Conservation (phyloP, 1,140 invertebrate species). For the Cotesia typhae region DNA sequence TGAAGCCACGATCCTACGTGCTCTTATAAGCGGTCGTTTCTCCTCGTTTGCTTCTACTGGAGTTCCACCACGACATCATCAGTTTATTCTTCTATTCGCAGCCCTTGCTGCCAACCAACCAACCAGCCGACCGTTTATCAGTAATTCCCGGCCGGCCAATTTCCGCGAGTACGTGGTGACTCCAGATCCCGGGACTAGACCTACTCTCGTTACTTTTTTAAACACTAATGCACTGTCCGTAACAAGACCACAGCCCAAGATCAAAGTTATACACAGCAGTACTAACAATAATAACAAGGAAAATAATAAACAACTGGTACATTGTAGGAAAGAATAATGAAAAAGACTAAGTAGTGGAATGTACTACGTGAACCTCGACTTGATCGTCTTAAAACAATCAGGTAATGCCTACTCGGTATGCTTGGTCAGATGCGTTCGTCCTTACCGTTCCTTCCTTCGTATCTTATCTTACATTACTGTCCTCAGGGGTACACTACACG, state of each 20-base stretch:
- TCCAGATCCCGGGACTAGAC: not conserved
- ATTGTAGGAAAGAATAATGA: not conserved
- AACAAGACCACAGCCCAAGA: constrained; percentile 35
- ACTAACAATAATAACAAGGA: too few species aligned
- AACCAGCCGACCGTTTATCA: constrained; percentile 42
- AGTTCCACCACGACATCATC: constrained; percentile 22
- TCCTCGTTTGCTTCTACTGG: constrained; percentile 23
- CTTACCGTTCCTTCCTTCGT: constrained; percentile 56
- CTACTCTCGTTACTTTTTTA: too few species aligned
- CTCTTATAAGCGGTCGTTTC: constrained; percentile 11
- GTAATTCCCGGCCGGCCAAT: constrained; percentile 50
- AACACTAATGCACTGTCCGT: too few species aligned
- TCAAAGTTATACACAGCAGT: not conserved
- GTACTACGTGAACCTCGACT: not conserved
- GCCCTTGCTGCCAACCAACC: constrained; percentile 15
- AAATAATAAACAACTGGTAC: not conserved
- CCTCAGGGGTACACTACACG: too few species aligned
- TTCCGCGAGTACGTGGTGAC: constrained; percentile 41
- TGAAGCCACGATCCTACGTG: constrained; percentile 40
- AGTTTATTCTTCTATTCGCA: too few species aligned
- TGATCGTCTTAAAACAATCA: constrained; percentile 56
- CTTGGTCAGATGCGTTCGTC: constrained; percentile 45
- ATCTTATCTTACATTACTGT: too few species aligned
- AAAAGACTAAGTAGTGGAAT: constrained; percentile 17
- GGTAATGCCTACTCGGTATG: constrained; percentile 66